Evolutionary conservation across 1,140 invertebrate genomes (phyloP), one percentile per base, ranked within the genome.

Genomic region (Aphelinus atriplicis): DNA sequence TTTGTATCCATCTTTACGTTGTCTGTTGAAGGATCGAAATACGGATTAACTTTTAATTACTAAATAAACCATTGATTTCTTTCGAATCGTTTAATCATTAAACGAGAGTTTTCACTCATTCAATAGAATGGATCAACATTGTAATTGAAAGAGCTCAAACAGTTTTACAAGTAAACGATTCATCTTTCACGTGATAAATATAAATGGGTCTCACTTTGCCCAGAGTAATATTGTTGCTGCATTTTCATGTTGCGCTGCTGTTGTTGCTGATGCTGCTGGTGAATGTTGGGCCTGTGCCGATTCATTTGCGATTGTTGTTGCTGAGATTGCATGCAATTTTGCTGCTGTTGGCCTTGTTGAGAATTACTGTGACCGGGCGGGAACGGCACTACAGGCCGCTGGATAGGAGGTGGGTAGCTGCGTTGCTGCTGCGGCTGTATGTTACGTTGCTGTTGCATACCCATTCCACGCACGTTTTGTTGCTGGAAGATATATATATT

Each of bases 381-480:
- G 77, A 87, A 88, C 3, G 87, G 86, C 51, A 87, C 84, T 3
- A 85, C 84, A 3, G 88, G 88, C 77, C 88, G 83, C n/a, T 89
- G 88, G 78, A 89, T 89, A 7, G 87, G 88, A 3, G 85, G 82
- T 10, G 88, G 88, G 75, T 89, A 89, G n/a, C 26, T 26, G 26
- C 87, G 84, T 75, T 86, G 86, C 62, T 88, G 86, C 1, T 86
- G 84, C 6, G 86, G 83, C 67, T 88, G 86, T 43, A 88, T 85
- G 55, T 84, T 84, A 43, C 84, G 84, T 4, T 86, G 84, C 4
- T 84, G 85, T n/a, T 86, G 86, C 84, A 88, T 88, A 48, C 85
- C 86, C 84, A 88, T 88, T 64, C 86, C 86, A 69, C 88, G 84
- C 50, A 88, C 86, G 75, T 86, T 88, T 81, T 88, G 84, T 80